These are phyloP conservation scores for Steinernema hermaphroditum DNA, from an alignment of 2,888 invertebrate genomes.

Conservation along the genomic window DNA sequence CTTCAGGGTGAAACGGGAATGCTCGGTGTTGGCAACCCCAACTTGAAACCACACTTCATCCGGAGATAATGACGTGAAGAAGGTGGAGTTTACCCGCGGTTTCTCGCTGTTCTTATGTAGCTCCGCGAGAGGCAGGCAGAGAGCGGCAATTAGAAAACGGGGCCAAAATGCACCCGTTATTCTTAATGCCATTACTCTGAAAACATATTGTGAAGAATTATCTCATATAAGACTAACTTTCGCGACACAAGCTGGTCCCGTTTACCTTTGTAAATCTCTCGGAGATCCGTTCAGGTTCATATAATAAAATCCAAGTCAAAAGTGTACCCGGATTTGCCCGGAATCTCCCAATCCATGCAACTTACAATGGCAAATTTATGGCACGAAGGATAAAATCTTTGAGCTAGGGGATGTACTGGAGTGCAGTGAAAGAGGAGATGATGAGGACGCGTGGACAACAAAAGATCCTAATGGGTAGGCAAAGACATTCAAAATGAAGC, in stretches of 20 bases:
- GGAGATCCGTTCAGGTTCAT: too few relatives aligned
- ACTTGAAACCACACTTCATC: constrained; percentile 58
- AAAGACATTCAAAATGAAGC: constrained; percentile 15
- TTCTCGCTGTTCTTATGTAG: too few relatives aligned
- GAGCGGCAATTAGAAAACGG: constrained; percentile 7
- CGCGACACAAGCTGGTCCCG: too few relatives aligned
- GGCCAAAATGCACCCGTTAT: constrained; percentile 2
- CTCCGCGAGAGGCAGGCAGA: constrained; percentile 5
- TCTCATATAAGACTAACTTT: too few relatives aligned
- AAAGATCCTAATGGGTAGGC: constrained; percentile 25
- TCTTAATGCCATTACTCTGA: neutral
- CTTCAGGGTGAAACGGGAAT: constrained; percentile 50
- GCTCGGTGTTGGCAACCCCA: constrained; percentile 39
- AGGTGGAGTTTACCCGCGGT: neutral
- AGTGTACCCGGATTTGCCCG: too few relatives aligned
- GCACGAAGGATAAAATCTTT: too few relatives aligned
- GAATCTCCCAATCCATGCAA: too few relatives aligned
- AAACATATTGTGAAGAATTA: too few relatives aligned
- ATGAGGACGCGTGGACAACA: constrained; percentile 18
- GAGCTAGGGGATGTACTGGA: neutral
- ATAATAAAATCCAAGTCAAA: too few relatives aligned
- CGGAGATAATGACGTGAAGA: constrained; percentile 40
- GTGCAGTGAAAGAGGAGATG: constrained; percentile 22
- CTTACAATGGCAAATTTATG: too few relatives aligned
- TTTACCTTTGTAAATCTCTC: too few relatives aligned